These are phyloP conservation scores for Piaya cayana DNA, from an alignment of 2,113 vertebrate genomes.

Conservation along the genomic window DNA sequence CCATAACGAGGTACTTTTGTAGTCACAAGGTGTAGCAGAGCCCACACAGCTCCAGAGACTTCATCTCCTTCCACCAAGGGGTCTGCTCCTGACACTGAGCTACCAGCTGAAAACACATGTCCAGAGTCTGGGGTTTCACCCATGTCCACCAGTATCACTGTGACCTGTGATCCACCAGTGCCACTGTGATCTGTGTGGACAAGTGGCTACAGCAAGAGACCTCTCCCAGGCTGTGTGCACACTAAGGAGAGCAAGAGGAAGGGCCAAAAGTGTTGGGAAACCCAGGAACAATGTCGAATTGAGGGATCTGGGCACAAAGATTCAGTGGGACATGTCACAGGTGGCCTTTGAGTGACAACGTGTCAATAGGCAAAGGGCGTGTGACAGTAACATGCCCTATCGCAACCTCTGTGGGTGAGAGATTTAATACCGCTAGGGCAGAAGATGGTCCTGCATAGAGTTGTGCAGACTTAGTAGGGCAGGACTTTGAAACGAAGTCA, in stretches of 20 bases:
- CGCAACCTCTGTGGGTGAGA: not conserved
- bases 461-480: not conserved
- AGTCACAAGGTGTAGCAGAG: not conserved
- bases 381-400: not conserved
- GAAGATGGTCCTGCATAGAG: not conserved
- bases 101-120: not conserved
- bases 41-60: not conserved
- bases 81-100: not conserved
- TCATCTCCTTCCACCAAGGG: not conserved
- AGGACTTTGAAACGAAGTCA: not conserved
- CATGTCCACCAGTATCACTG: not conserved
- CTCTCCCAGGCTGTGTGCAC: not conserved
- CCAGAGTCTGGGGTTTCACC: not conserved
- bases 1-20: not conserved
- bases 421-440: not conserved
- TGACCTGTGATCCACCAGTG: not conserved
- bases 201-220: not conserved
- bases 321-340: not conserved
- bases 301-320: not conserved
- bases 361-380: not conserved
- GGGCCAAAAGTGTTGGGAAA: not conserved
- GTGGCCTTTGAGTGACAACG: not conserved
- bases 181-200: not conserved
- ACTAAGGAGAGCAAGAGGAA: not conserved
- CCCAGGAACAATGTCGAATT: not conserved